Percentiles rank a stretch among this genome's conserved stretches.
phyloP scores from a whole-genome alignment of 1,140 invertebrate species.

The Sogatella furcifera region DNA sequence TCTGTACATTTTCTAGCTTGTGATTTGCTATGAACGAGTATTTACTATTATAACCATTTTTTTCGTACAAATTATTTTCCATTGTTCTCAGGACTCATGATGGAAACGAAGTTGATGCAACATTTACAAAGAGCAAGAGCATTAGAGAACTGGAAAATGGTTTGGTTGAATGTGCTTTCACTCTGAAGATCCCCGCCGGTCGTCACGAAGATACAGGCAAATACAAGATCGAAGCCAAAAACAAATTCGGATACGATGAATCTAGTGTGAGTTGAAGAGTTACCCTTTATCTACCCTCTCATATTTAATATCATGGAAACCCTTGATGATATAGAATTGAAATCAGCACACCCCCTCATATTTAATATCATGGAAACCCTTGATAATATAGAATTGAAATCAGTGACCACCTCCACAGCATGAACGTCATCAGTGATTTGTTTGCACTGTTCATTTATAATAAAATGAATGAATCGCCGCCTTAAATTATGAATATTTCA shows the following conservation, averaged over 20 bases:
- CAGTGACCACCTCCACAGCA: too few species aligned
- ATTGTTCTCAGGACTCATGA: constrained; percentile 34
- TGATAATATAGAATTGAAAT: too few species aligned
- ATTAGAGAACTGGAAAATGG: constrained; percentile 57
- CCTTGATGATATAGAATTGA: too few species aligned
- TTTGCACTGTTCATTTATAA: too few species aligned
- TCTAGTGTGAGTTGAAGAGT: constrained; percentile 41
- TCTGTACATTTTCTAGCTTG: background rate
- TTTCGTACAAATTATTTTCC: constrained; percentile 2
- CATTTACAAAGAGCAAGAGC: constrained; percentile 37
- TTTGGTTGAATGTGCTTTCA: constrained; percentile 61
- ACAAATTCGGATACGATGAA: constrained; percentile 61
- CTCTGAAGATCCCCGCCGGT: constrained; percentile 52
- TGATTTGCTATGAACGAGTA: background rate
- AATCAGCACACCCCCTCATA: too few species aligned
- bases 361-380: too few species aligned
- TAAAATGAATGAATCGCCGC: too few species aligned
- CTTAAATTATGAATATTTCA: too few species aligned
- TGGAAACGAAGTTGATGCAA: constrained; percentile 33
- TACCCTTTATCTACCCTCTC: too few species aligned
- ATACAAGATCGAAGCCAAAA: constrained; percentile 66
- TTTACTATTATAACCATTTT: too few species aligned
- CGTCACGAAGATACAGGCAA: constrained; percentile 64
- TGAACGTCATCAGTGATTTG: too few species aligned
- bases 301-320: too few species aligned